These are phyloP conservation scores for Arrhopalites spinosus DNA, from an alignment of 2,888 invertebrate genomes.

Conservation along the genomic window DNA sequence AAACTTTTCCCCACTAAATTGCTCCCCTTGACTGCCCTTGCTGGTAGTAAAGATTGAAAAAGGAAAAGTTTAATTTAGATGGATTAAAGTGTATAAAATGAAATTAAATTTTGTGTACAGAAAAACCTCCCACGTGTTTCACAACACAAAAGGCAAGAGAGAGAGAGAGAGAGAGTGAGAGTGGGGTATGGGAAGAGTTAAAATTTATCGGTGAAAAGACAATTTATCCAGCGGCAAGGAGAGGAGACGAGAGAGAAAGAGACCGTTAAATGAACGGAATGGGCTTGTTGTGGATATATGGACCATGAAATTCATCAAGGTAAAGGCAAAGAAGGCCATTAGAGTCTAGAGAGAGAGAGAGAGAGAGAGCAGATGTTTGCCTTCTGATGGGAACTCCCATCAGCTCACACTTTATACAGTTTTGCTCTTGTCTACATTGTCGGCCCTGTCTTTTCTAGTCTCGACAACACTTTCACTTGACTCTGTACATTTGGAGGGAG, in stretches of 20 bases:
- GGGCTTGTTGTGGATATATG: slow-evolving; percentile 14
- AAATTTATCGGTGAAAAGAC: slow-evolving; percentile 17
- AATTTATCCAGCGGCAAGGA: not conserved
- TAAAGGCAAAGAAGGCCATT: slow-evolving; percentile 13
- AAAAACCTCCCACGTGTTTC: too few species aligned
- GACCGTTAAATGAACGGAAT: slow-evolving; percentile 13
- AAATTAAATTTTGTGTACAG: not conserved
- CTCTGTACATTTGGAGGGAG: too few species aligned
- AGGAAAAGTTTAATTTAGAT: not conserved
- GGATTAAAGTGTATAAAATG: not conserved
- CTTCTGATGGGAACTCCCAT: slow-evolving; percentile 16
- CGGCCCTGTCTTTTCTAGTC: not conserved
- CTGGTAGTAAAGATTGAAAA: not conserved
- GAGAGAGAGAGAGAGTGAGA: too few species aligned
- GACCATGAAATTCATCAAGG: slow-evolving; percentile 31
- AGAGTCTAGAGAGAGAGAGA: too few species aligned
- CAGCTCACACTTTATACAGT: not conserved
- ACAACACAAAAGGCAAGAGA: too few species aligned
- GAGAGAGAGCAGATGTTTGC: slow-evolving; percentile 13
- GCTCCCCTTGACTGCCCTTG: too few species aligned
- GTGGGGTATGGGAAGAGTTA: not conserved
- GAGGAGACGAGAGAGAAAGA: not conserved
- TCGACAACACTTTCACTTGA: too few species aligned
- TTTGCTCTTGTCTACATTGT: not conserved
- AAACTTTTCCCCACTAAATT: too few species aligned